A percentile compares a stretch with the other conserved stretches of the same genome.
phyloP scores from a whole-genome alignment of 2,888 invertebrate species.

The Acholoe squamosa region DNA sequence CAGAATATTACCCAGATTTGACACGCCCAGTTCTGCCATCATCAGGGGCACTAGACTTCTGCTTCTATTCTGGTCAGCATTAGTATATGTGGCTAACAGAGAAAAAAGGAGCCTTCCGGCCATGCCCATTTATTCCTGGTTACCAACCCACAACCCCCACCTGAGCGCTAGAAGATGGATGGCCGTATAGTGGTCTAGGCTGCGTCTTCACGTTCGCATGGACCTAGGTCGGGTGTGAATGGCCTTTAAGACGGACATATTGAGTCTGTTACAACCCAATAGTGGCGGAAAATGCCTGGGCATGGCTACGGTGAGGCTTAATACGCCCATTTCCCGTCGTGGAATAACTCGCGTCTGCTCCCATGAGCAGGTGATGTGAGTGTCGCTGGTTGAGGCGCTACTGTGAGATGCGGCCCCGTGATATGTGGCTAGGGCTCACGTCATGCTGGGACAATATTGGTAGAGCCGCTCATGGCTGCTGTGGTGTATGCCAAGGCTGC shows the following conservation, averaged over 20 bases:
- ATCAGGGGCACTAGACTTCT: not conserved
- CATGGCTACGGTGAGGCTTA: not conserved
- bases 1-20: not conserved
- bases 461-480: slow-evolving; percentile 26
- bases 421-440: slow-evolving; percentile 14
- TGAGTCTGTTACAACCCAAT: not conserved
- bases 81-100: no score
- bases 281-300: not conserved
- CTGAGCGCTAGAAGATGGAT: not conserved
- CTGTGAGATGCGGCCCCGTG: not conserved
- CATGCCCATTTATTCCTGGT: not conserved
- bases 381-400: not conserved
- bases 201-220: not conserved
- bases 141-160: not conserved
- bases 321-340: slow-evolving; percentile 23
- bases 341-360: not conserved
- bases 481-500: not conserved
- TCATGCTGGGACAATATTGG: slow-evolving; percentile 38
- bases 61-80: not conserved
- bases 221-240: not conserved
- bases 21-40: not conserved
- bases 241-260: not conserved
- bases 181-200: slow-evolving; percentile 10
- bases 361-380: slow-evolving; percentile 14
- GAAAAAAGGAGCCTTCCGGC: no score